Evolutionary conservation across 2,797 vertebrate species (phyloP), one percentile per base, ranked within the genome.

Genomic region (Sylvilagus floridanus): DNA sequence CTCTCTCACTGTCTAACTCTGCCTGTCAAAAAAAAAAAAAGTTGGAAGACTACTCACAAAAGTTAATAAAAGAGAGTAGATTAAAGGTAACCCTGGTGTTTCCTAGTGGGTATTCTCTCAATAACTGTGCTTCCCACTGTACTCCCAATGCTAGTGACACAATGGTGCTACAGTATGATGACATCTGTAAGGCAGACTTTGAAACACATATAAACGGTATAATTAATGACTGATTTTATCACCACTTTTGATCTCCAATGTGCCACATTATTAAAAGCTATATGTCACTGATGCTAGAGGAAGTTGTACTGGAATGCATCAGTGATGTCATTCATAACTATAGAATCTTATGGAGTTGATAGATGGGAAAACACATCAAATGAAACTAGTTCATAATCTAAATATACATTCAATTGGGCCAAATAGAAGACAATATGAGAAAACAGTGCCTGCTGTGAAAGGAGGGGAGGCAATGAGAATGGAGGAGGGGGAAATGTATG

Each of bases 191-290:
- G 98, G 99, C 99, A 93, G 99, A 99, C 98, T 99, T 99, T 96
- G 99, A 99, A 98, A 99, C 99, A 22, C 99, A 99, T 93, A 99
- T 99, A 97, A 99, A 99, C 98, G 99, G 99, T 98, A 99, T 99
- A 97, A 99, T 99, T 97, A 99, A 99, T 98, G 99, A 99, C 98
- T 99, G 99, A 99, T 98, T 99, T 99, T 98, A 99, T 99, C 88
- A 99, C 99, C 98, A 99, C 99, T 22, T 99, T 99, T 98, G 17
- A 57, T 57, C 54, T 57, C 14, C 13, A 99, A 99, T 99, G 99
- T 68, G 99, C 99, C 98, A 98, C 99, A 94, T 98, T 99, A 97
- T 98, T 99, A 97, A 99, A 99, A 98, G 99, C 99, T 83, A 99
- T 99, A 97, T 97, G 99, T 99, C 93, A 99, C 99, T 47, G 99